phyloP scores from a whole-genome alignment of 2,113 vertebrate genomes.

The Sarotherodon lohbergeri region DNA sequence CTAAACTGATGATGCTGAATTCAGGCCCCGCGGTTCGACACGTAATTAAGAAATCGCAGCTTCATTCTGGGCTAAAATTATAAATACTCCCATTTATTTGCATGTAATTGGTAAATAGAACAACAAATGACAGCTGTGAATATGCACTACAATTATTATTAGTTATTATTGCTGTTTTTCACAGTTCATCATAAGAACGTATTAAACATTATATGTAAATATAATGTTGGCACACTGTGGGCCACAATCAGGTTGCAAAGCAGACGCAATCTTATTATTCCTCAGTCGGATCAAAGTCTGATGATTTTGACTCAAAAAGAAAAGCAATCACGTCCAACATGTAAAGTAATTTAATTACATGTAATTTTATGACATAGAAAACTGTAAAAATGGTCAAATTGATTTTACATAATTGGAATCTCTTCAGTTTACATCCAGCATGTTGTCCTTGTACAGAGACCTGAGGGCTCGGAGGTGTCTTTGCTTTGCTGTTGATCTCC shows the following conservation, averaged over 20 bases:
- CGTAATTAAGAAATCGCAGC: neutral
- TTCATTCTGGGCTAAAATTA: neutral
- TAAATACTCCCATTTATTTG: neutral
- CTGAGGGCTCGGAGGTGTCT: neutral
- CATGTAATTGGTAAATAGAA: neutral
- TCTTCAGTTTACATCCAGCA: fast-evolving
- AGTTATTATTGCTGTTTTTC: neutral
- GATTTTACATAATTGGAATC: fast-evolving
- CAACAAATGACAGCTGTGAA: neutral
- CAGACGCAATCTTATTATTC: neutral
- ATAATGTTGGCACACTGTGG: neutral
- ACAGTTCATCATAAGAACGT: neutral
- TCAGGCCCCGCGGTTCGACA: neutral
- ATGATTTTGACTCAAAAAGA: neutral
- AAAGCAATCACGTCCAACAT: neutral
- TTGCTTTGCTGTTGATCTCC: neutral
- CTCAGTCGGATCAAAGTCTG: neutral
- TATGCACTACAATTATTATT: fast-evolving
- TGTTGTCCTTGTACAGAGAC: neutral
- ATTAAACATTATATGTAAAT: neutral
- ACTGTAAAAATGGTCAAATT: neutral
- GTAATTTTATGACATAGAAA: neutral
- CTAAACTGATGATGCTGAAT: neutral
- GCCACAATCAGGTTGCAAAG: fast-evolving
- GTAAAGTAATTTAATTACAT: neutral